Evolutionary conservation across 2,888 invertebrate genomes (phyloP).

Genomic region (Leptinotarsa tumamoca): DNA sequence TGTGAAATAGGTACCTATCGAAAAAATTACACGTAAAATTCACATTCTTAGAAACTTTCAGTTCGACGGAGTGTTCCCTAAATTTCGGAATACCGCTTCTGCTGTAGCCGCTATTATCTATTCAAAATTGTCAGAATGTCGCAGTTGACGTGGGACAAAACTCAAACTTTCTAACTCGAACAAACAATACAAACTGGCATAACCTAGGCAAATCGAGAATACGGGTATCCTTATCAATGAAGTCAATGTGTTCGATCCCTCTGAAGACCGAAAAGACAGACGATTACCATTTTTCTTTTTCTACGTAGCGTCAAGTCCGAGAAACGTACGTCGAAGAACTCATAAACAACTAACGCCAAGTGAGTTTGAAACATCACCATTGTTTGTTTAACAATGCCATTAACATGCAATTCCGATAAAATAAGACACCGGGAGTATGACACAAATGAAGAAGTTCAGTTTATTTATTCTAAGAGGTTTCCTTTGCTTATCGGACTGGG

Average conservation of each 20-base stretch:
- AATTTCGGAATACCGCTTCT: neutral
- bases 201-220: conserved; percentile 4
- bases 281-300: conserved; percentile 1
- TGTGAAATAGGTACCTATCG: neutral
- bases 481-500: conserved; percentile 16
- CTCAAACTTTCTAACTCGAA: neutral
- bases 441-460: conserved; percentile 13
- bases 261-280: neutral
- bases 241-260: conserved; percentile 4
- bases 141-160: neutral
- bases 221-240: conserved; percentile 15
- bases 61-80: neutral
- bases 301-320: neutral
- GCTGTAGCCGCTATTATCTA: neutral
- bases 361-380: conserved; percentile 25
- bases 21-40: neutral
- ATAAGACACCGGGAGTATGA: conserved; percentile 20
- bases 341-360: neutral
- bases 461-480: conserved; percentile 17
- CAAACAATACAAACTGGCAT: conserved; percentile 7
- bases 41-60: neutral
- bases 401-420: conserved; percentile 39
- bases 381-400: conserved; percentile 37
- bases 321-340: neutral
- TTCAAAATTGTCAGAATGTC: neutral